Conservation (phyloP, 2,113 vertebrate species). For the Lophius piscatorius region DNA sequence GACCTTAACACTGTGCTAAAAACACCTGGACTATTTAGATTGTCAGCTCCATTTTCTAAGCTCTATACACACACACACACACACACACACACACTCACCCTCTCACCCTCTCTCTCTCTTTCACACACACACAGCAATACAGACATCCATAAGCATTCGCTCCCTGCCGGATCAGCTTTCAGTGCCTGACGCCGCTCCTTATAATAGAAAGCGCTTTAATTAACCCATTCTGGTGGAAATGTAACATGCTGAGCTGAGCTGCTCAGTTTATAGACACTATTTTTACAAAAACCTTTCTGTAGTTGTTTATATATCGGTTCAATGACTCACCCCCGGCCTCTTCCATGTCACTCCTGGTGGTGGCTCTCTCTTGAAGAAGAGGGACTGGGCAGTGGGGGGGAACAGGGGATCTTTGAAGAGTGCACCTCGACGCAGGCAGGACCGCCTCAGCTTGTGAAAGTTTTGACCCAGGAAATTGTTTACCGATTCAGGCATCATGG, state of each 20-base stretch:
- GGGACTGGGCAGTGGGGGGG: slow-evolving; percentile 72
- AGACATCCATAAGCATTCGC: slow-evolving; percentile 21
- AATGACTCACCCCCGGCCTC: slow-evolving; percentile 75
- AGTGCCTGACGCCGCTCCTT: slow-evolving; percentile 47
- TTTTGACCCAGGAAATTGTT: slow-evolving; percentile 75
- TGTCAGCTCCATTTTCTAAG: slow-evolving; percentile 29
- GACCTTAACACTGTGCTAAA: slow-evolving; percentile 49
- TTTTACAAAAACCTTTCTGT: slow-evolving; percentile 13
- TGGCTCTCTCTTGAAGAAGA: slow-evolving; percentile 80
- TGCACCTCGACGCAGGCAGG: slow-evolving; percentile 67
- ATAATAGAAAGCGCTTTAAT: slow-evolving; percentile 71
- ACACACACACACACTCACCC: too few species aligned
- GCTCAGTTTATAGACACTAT: slow-evolving; percentile 20
- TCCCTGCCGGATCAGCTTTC: slow-evolving; percentile 55
- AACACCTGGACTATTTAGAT: slow-evolving; percentile 64
- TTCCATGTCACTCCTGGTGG: slow-evolving; percentile 81
- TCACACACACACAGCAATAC: too few species aligned
- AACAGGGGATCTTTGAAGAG: slow-evolving; percentile 83
- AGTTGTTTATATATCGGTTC: neutral
- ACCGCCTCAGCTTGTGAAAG: slow-evolving; percentile 73
- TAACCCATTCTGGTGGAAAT: slow-evolving; percentile 59
- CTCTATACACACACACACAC: slow-evolving; percentile 23
- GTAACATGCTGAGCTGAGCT: slow-evolving; percentile 27
- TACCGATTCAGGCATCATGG: slow-evolving; percentile 69
- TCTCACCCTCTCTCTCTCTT: too few species aligned